Base-by-base conservation (phyloP, 2,797 vertebrate species). In the Typhlichthys subterraneus region DNA sequence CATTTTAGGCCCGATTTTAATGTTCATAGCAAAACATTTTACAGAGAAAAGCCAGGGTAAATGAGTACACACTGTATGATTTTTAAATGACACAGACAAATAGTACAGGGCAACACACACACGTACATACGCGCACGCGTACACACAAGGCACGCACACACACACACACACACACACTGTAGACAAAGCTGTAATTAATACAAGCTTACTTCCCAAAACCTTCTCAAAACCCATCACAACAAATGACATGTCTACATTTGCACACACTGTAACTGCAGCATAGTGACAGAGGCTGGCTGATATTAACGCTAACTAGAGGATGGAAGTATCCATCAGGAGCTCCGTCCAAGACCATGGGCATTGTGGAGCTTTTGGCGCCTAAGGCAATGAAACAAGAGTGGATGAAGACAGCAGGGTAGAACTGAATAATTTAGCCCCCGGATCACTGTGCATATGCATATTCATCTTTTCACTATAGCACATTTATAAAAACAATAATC, bases 401-500 rank as follows among this genome's bases (percentile, higher is more conserved):
- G 80, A 77, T 81, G 69, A 63, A 80, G 77, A 75, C 84, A 87
- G 89, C 81, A 83, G 86, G 85, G 81, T 76, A 45, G 67, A 77
- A 76, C 75, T 89, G 72, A 90, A 90, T 90, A 82, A 90, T 90
- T 91, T 72, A 90, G 79, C 76, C 69, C 54, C 53, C 73, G 73
- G 76, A 86, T 86, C 84, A 83, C 75, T 84, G 78, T 57, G 58
- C 60, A 73, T 86, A 81, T 86, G 87, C 85, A 86, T 88, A 86
- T 88, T 87, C 81, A 82, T 81, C 87, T 84, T 83, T 86, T 80
- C 52, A 53, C 74, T 76, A 29, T 29, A 75, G 75, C 80, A 85
- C 74, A 77, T 85, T 87, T 82, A 83, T 85, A 68, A 58, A 63
- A 73, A 72, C 64, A 64, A 73, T 67, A 66, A 69, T 70, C 64